Evolutionary conservation across 2,888 invertebrate species (phyloP).

Genomic region (Lepidocyrtinus sp.): DNA sequence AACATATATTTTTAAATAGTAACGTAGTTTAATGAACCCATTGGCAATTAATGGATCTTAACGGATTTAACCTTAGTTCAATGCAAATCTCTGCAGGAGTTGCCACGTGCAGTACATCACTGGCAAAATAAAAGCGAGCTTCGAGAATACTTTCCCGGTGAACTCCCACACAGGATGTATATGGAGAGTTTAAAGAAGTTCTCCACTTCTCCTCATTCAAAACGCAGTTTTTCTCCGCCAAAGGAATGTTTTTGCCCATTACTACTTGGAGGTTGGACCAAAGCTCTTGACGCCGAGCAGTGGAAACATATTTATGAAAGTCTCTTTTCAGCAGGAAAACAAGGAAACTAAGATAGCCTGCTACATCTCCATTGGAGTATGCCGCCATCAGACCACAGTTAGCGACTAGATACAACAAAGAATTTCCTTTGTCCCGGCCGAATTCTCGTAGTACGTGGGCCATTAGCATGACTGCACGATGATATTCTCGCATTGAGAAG

Average conservation of each 20-base stretch:
- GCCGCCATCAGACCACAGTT: slow-evolving; percentile 65
- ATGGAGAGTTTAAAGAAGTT: slow-evolving; percentile 43
- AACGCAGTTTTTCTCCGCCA: slow-evolving; percentile 47
- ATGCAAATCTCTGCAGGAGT: slow-evolving; percentile 52
- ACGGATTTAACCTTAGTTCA: slow-evolving; percentile 52
- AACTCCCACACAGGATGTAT: slow-evolving; percentile 63
- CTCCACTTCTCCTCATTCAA: slow-evolving; percentile 56
- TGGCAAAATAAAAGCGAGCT: slow-evolving; percentile 58
- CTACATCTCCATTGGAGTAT: slow-evolving; percentile 61
- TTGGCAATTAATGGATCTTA: neutral
- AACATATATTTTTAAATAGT: neutral
- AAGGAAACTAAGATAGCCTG: slow-evolving; percentile 65
- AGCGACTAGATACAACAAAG: slow-evolving; percentile 60
- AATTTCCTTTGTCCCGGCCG: slow-evolving; percentile 64
- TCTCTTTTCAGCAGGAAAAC: slow-evolving; percentile 65
- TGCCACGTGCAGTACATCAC: slow-evolving; percentile 42
- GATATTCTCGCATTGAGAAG: slow-evolving; percentile 59
- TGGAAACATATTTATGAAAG: slow-evolving; percentile 30
- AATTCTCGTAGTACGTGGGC: slow-evolving; percentile 68
- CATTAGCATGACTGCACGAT: slow-evolving; percentile 66
- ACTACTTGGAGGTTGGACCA: slow-evolving; percentile 63
- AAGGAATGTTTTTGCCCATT: slow-evolving; percentile 58
- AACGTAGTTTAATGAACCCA: neutral
- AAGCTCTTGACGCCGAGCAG: slow-evolving; percentile 40
- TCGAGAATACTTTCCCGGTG: slow-evolving; percentile 63